Conservation (phyloP, 2,113 vertebrate genomes). For the Gambusia affinis region DNA sequence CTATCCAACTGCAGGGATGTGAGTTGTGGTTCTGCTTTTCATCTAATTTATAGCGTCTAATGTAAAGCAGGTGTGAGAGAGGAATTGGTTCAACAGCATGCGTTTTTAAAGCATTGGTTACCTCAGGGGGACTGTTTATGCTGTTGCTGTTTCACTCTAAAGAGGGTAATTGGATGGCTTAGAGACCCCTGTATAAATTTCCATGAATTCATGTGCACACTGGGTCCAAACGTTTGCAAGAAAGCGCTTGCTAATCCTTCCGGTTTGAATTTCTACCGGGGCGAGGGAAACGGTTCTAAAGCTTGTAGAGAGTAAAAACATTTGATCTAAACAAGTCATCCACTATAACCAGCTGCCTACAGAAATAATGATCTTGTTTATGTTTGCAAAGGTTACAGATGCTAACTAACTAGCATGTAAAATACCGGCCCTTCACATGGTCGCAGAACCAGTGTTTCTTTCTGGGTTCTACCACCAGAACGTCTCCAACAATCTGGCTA, state of each 20-base stretch:
- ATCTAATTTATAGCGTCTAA: constrained; percentile 57
- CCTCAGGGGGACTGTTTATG: not conserved
- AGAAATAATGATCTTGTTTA: not conserved
- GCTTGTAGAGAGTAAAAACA: not conserved
- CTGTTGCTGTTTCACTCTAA: not conserved
- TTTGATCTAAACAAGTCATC: not conserved
- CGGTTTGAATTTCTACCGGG: too few relatives aligned
- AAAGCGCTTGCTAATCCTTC: not conserved
- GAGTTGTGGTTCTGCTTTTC: constrained; percentile 48
- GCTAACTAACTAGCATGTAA: too few relatives aligned
- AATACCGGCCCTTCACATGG: not conserved
- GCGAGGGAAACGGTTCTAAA: not conserved
- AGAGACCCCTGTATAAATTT: not conserved
- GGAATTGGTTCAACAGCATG: constrained; percentile 17
- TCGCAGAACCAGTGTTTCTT: not conserved
- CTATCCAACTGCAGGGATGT: constrained; percentile 26
- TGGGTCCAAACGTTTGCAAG: not conserved
- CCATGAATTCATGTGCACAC: not conserved
- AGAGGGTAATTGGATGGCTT: not conserved
- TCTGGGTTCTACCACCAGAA: not conserved
- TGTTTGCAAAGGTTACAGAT: not conserved
- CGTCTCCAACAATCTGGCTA: too few relatives aligned
- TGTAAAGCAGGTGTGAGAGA: constrained; percentile 66
- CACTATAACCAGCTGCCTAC: not conserved
- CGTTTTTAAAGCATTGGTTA: constrained; percentile 20